Conservation (phyloP, 2,797 vertebrate genomes). For the Heteromormyrus szaboi region DNA sequence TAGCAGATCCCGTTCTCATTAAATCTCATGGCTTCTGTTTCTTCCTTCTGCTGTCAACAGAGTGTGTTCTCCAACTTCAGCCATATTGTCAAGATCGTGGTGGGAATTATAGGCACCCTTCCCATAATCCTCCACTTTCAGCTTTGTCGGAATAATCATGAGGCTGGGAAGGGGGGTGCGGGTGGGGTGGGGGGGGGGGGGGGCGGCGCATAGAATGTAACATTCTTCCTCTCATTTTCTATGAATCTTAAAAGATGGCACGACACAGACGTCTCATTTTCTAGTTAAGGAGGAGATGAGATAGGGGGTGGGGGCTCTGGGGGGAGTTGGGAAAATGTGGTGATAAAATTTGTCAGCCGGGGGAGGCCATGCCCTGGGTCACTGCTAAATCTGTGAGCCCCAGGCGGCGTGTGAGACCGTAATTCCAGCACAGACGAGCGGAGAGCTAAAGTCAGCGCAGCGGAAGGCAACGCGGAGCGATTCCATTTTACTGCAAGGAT, state of each 20-base stretch:
- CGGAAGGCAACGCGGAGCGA: constrained; percentile 54
- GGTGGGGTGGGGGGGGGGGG: not conserved
- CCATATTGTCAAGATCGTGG: constrained; percentile 7
- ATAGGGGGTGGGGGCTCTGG: constrained; percentile 17
- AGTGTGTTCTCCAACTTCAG: constrained; percentile 1
- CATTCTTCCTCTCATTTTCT: constrained; percentile 18
- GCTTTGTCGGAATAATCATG: constrained; percentile 14
- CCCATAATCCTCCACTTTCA: constrained; percentile 16
- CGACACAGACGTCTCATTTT: constrained; percentile 18
- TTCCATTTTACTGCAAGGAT: constrained; percentile 68
- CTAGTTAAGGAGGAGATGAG: constrained; percentile 27
- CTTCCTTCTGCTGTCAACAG: not conserved
- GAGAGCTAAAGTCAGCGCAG: constrained; percentile 64
- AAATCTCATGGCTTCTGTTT: not conserved
- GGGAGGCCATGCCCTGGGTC: constrained; percentile 62
- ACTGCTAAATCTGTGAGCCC: constrained; percentile 59
- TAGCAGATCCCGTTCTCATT: not conserved
- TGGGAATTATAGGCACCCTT: not conserved
- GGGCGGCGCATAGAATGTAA: not conserved
- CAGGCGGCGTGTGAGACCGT: constrained; percentile 65
- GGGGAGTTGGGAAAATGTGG: constrained; percentile 59
- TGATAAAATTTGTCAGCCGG: constrained; percentile 61
- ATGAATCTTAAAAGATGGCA: constrained; percentile 29
- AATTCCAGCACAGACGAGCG: constrained; percentile 77
- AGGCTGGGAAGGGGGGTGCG: not conserved